phyloP scores from a whole-genome alignment of 92 coral and sea anemone genomes.

The Porites evermanni region DNA sequence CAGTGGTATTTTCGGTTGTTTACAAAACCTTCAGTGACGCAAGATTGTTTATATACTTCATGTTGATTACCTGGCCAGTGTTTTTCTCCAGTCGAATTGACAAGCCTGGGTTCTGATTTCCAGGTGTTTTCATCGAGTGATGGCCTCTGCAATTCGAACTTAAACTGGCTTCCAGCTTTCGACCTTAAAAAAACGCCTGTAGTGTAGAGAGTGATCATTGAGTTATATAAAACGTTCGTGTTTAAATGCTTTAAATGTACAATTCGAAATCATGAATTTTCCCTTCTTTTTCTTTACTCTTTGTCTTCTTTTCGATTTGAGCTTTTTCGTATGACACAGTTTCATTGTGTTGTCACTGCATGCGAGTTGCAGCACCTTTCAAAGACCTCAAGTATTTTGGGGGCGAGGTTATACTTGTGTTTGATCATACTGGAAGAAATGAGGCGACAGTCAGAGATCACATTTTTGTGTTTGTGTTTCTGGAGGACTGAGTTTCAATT shows the following conservation, averaged over 20 bases:
- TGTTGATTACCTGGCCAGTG: background rate
- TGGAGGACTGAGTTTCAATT: background rate
- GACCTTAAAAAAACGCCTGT: no score
- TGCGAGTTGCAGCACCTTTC: background rate
- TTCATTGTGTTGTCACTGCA: conserved; percentile 1
- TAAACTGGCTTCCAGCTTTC: no score
- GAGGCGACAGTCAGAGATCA: background rate
- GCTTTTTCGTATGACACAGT: background rate
- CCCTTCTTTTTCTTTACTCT: conserved; percentile 1
- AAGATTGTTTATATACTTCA: no score
- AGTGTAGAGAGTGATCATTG: background rate
- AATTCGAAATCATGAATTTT: background rate
- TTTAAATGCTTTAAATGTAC: conserved; percentile 3
- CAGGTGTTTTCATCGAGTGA: background rate
- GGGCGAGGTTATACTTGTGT: conserved; percentile 4
- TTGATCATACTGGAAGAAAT: conserved; percentile 18
- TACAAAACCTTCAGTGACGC: no score
- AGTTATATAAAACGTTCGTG: conserved; percentile 5
- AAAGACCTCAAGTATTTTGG: conserved; percentile 6
- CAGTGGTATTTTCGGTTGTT: no score
- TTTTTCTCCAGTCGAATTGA: background rate
- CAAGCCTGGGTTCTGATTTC: background rate
- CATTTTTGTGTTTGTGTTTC: background rate
- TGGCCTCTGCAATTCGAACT: no score
- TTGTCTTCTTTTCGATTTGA: background rate